Percentiles rank a stretch among this genome's conserved stretches.
Evolutionary conservation across 2,888 invertebrate species (phyloP).

Genomic region (Meghimatium bilineatum): DNA sequence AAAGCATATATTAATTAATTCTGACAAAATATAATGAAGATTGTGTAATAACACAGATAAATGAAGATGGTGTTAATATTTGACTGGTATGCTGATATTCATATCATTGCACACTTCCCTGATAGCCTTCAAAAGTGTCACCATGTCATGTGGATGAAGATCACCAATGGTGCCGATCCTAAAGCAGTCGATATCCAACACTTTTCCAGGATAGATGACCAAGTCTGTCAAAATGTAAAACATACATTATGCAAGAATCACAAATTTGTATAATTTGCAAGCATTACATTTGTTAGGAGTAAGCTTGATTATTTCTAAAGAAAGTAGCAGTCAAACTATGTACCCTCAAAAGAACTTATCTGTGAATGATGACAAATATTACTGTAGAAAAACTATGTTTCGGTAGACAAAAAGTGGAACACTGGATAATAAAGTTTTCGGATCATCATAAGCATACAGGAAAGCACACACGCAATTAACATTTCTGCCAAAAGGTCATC

Average conservation of each 20-base stretch:
- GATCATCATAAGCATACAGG: no score
- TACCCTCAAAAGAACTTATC: no score
- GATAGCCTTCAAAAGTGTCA: slow-evolving; percentile 74
- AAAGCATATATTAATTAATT: neutral
- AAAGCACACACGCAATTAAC: no score
- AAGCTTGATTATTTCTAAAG: no score
- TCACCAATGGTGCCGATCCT: slow-evolving; percentile 79
- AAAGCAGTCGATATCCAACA: slow-evolving; percentile 78
- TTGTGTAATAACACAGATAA: no score
- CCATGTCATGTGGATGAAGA: slow-evolving; percentile 77
- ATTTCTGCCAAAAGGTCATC: no score
- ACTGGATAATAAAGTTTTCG: no score
- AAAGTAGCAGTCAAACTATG: no score
- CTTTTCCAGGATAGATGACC: slow-evolving; percentile 79
- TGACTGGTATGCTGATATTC: slow-evolving; percentile 65
- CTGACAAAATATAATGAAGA: neutral
- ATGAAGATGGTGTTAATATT: slow-evolving; percentile 24
- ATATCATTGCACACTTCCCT: slow-evolving; percentile 76
- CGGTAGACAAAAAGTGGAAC: no score
- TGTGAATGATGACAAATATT: no score
- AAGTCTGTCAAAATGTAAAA: slow-evolving; percentile 71
- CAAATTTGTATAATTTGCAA: neutral
- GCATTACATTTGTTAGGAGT: no score
- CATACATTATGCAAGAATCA: neutral
- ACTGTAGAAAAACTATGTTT: no score